Evolutionary conservation across 53 echinoderm and acorn worm species (phyloP).

Genomic region (Holothuria scabra): DNA sequence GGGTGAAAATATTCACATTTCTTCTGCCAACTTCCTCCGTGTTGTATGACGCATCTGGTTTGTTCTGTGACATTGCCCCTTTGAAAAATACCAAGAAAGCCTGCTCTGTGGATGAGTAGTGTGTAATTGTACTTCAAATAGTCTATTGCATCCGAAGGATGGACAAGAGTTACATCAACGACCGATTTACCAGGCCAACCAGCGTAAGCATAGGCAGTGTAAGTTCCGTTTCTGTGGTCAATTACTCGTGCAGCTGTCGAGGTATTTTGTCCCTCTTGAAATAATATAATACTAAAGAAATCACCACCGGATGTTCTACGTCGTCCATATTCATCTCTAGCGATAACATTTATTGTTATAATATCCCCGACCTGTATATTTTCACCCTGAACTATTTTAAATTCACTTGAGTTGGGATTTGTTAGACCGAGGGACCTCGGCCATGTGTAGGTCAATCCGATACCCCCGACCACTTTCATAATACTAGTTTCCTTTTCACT

Average conservation of each 20-base stretch:
- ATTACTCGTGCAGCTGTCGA: conserved; percentile 22
- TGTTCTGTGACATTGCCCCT: conserved; percentile 15
- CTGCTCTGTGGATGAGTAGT: neutral
- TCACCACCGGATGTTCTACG: conserved; percentile 39
- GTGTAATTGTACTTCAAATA: conserved; percentile 41
- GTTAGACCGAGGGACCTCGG: conserved; percentile 25
- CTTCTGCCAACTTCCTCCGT: conserved; percentile 48
- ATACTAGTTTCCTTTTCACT: neutral
- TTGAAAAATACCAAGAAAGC: conserved; percentile 16
- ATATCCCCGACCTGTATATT: neutral
- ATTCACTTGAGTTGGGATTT: conserved; percentile 27
- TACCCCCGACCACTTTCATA: conserved; percentile 13
- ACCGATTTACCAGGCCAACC: conserved; percentile 27
- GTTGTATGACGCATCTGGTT: conserved; percentile 37
- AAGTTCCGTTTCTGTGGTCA: conserved; percentile 40
- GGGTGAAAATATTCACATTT: conserved; percentile 53
- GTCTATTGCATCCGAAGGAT: conserved; percentile 37
- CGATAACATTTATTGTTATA: neutral
- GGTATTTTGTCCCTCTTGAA: conserved; percentile 33
- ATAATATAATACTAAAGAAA: conserved; percentile 14
- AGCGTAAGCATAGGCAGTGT: conserved; percentile 33
- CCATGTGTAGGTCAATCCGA: conserved; percentile 30
- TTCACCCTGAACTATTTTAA: neutral
- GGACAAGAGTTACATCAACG: conserved; percentile 14
- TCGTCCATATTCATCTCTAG: conserved; percentile 24